Percentiles rank a stretch among this genome's conserved stretches.
Conservation (phyloP, 1,140 invertebrate species). For the Drosophila teissieri region DNA sequence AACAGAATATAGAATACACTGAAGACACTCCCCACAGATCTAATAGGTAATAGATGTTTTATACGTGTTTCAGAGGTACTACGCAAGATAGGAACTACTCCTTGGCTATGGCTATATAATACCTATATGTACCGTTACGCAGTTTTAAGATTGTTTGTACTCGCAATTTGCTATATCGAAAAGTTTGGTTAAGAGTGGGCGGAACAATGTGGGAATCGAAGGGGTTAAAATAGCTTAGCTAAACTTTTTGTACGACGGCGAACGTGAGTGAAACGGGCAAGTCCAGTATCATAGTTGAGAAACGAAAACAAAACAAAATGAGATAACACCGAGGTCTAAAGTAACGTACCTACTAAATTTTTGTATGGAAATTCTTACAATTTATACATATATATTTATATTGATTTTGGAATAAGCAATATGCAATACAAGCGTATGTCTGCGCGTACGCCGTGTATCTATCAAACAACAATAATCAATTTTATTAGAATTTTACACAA, state of each 20-base stretch:
- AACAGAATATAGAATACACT: neutral
- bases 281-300: constrained; percentile 71
- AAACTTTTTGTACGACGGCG: constrained; percentile 74
- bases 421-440: constrained; percentile 67
- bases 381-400: constrained; percentile 84
- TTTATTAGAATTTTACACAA: constrained; percentile 82
- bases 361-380: constrained; percentile 84
- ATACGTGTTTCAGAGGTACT: constrained; percentile 79
- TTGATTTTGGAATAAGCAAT: constrained; percentile 84
- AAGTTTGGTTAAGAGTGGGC: constrained; percentile 14
- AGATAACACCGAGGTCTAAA: constrained; percentile 83
- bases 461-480: constrained; percentile 82
- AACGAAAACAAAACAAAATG: constrained; percentile 56
- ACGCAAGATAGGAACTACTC: constrained; percentile 59
- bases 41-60: constrained; percentile 77
- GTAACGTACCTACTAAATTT: constrained; percentile 84
- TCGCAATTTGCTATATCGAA: constrained; percentile 77
- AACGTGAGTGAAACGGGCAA: constrained; percentile 65
- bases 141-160: constrained; percentile 82
- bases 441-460: constrained; percentile 68
- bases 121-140: constrained; percentile 69
- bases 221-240: constrained; percentile 45
- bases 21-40: constrained; percentile 31
- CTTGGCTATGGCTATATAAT: constrained; percentile 64
- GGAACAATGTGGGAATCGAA: constrained; percentile 4